Conservation (phyloP, 1,140 invertebrate species). For the Leptonema lineaticorne region DNA sequence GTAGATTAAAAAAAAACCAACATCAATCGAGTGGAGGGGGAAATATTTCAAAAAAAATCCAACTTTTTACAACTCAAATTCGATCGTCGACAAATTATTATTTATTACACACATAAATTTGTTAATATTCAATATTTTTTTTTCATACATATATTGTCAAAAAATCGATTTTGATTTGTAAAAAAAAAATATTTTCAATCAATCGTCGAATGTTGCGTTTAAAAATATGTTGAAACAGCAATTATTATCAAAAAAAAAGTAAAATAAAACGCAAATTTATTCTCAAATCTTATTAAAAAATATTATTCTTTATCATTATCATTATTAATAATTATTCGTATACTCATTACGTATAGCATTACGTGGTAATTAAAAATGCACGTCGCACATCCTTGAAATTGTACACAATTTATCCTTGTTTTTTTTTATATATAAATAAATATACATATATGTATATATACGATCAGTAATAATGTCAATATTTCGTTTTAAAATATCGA, state of each 20-base stretch:
- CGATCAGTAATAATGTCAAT: no score
- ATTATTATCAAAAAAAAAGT: no score
- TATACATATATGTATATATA: no score
- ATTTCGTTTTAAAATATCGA: not conserved
- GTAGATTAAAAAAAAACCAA: conserved; percentile 41
- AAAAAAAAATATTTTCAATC: not conserved
- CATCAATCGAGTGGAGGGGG: no score
- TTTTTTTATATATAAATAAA: no score
- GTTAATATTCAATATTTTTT: conserved; percentile 4
- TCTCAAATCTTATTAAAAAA: conserved; percentile 18
- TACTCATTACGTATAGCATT: conserved; percentile 11
- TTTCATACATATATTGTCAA: conserved; percentile 1
- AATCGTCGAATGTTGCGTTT: not conserved
- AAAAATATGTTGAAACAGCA: not conserved
- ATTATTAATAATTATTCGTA: conserved; percentile 22
- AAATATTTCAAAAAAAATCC: no score
- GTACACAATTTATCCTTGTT: no score
- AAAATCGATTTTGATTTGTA: not conserved
- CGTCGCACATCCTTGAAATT: no score
- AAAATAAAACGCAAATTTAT: not conserved
- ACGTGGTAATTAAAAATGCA: no score
- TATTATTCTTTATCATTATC: conserved; percentile 21
- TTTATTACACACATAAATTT: no score
- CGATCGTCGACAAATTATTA: no score
- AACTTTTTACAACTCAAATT: no score